phyloP scores from a whole-genome alignment of 2,888 invertebrate species.

The Himalopsyche tibetana region DNA sequence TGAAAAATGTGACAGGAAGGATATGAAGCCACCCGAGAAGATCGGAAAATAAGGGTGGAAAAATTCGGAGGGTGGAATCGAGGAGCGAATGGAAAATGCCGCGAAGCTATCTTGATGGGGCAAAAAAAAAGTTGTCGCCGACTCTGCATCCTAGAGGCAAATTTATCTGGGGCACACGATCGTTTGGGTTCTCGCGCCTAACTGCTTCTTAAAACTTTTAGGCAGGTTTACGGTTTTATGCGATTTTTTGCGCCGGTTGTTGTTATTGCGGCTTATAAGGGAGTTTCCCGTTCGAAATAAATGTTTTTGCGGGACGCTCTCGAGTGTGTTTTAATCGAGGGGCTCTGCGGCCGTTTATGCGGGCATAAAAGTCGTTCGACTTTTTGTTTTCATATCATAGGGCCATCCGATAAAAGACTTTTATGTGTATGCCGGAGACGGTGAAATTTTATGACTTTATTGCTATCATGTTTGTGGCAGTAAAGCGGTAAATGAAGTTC shows the following conservation, averaged over 20 bases:
- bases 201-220: constrained; percentile 59
- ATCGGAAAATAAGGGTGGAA: constrained; percentile 19
- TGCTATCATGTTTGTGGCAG: constrained; percentile 32
- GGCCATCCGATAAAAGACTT: constrained; percentile 52
- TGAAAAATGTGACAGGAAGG: constrained; percentile 30
- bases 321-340: constrained; percentile 56
- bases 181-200: constrained; percentile 53
- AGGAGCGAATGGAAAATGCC: constrained; percentile 14
- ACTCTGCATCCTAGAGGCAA: constrained; percentile 59
- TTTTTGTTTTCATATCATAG: constrained; percentile 56
- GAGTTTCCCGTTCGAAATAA: constrained; percentile 44
- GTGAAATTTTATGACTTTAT: constrained; percentile 50
- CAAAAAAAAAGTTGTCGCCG: constrained; percentile 62
- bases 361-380: constrained; percentile 53
- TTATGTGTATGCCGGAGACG: constrained; percentile 44
- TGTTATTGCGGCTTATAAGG: constrained; percentile 52
- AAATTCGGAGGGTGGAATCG: background rate
- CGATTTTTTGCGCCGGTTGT: constrained; percentile 55
- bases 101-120: constrained; percentile 60
- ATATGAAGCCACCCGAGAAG: constrained; percentile 22
- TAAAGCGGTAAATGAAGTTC: constrained; percentile 38
- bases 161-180: constrained; percentile 62
- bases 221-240: constrained; percentile 58
- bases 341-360: constrained; percentile 54
- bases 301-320: constrained; percentile 52